These are phyloP conservation scores for Schizothorax lantsangensis DNA, from an alignment of 2,797 vertebrate species.

Conservation along the genomic window DNA sequence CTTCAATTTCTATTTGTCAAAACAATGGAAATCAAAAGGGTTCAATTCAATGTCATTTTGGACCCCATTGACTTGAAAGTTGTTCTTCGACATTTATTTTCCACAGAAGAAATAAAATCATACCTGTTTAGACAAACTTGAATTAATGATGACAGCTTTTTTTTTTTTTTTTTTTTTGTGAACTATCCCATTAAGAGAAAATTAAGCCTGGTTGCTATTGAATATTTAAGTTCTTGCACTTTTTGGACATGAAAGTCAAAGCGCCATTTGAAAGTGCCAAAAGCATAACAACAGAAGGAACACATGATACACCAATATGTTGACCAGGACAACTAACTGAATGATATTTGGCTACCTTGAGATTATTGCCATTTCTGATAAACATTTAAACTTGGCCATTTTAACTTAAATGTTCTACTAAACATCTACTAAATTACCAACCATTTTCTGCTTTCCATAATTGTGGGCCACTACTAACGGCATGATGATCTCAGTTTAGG, in stretches of 20 bases:
- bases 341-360: background rate
- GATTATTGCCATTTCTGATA: background rate
- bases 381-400: background rate
- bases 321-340: background rate
- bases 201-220: background rate
- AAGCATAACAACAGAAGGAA: background rate
- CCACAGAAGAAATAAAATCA: background rate
- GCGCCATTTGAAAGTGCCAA: slow-evolving; percentile 7
- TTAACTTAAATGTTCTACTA: background rate
- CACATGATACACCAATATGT: no score
- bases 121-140: background rate
- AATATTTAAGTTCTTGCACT: background rate
- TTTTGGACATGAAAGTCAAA: background rate
- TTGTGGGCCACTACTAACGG: background rate
- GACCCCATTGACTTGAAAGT: background rate
- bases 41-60: background rate
- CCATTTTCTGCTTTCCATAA: background rate
- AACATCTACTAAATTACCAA: background rate
- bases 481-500: background rate
- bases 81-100: background rate
- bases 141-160: background rate
- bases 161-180: background rate
- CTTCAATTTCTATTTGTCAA: background rate
- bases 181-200: background rate
- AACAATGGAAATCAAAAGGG: background rate